Evolutionary conservation across 2,888 invertebrate species (phyloP), one percentile per base, ranked within the genome.

Genomic region (Therioaphis trifolii): DNA sequence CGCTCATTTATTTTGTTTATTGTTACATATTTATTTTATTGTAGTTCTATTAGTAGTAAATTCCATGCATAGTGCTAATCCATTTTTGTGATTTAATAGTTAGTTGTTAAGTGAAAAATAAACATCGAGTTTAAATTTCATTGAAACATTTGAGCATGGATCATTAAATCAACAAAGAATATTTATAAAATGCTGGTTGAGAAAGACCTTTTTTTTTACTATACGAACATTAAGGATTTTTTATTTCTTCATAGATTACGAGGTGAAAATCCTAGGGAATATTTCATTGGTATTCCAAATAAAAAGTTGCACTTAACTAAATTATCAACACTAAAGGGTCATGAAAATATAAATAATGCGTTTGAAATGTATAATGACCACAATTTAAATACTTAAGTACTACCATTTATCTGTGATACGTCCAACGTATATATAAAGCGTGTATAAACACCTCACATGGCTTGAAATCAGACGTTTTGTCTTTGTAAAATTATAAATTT

Each of bases 301-400:
- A 55, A 68, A 49, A 55, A 29, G 27, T 27, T 43, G n/a, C 27
- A 55, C 69, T 43, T 43, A 46, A 35, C 35, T 78, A 68, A 68
- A 69, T 43, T 43, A 43, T 55, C n/a, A 15, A 14, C 40, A 40
- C 11, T 76, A 52, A 66, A 2, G 35, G 3, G 35, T 7, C 15
- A 21, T 1, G 12, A 18, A 5, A 52, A 40, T 5, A 29, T 77
- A 24, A 35, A 35, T 52, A 35, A 11, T 24, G 11, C 7, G 18
- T 66, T 18, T 21, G 0, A 5, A 68, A 66, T 66, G 66, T 24
- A 7, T 35, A 77, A 35, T 2, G 15, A 21, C 0, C 1, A 18
- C 21, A 1, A 9, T 77, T 77, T 21, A 66, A 66, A n/a, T 7
- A 35, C 9, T 66, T 66, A 66, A 77, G 21, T 24, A 66, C 12